Evolutionary conservation across 2,113 vertebrate genomes (phyloP).

Genomic region (Eidolon helvum): DNA sequence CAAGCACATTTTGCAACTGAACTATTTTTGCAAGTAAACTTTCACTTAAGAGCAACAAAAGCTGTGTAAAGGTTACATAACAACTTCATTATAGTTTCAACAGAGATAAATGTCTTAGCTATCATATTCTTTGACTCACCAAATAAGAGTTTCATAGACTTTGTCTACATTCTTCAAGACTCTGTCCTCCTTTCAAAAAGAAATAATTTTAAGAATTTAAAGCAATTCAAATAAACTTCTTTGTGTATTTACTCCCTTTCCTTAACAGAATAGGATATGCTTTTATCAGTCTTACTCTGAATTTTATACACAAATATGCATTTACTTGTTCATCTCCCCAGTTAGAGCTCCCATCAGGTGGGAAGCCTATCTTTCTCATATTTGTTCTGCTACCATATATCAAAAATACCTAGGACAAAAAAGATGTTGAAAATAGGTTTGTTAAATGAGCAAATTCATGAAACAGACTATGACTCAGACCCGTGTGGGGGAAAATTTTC

Average conservation of each 20-base stretch:
- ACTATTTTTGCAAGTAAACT: constrained; percentile 39
- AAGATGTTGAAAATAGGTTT: neutral
- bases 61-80: neutral
- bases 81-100: constrained; percentile 5
- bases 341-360: neutral
- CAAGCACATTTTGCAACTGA: constrained; percentile 49
- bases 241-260: neutral
- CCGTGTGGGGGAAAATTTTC: neutral
- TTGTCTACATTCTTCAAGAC: neutral
- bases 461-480: neutral
- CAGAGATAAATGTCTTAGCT: neutral
- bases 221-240: neutral
- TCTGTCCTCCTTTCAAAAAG: neutral
- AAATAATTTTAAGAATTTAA: neutral
- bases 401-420: neutral
- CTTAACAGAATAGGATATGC: neutral
- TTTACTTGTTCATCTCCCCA: neutral
- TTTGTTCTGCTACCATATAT: neutral
- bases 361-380: neutral
- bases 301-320: neutral
- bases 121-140: neutral
- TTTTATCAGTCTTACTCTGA: neutral
- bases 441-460: neutral
- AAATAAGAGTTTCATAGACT: neutral
- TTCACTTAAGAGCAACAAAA: constrained; percentile 42